Evolutionary conservation across 2,797 vertebrate genomes (phyloP).

Genomic region (Myotis pilosus): DNA sequence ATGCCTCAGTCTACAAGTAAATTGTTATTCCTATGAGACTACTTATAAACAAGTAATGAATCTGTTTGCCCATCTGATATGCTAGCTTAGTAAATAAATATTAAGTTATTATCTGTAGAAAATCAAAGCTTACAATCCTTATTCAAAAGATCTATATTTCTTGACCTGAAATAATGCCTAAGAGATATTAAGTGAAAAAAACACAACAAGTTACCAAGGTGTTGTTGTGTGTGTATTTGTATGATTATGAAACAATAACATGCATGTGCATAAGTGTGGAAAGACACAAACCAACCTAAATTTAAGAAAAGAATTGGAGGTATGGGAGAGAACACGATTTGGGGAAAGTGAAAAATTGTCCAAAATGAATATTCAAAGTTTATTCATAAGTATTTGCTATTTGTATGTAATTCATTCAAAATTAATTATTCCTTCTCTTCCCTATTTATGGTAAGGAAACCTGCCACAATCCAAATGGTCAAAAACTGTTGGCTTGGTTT

Average conservation of each 20-base stretch:
- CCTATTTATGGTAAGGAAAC: constrained; percentile 53
- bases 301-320: neutral
- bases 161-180: constrained; percentile 4
- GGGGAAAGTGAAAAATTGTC: constrained; percentile 45
- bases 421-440: constrained; percentile 45
- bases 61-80: neutral
- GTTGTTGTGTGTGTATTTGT: neutral
- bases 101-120: neutral
- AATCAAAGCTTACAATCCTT: constrained; percentile 31
- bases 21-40: neutral
- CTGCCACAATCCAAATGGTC: neutral
- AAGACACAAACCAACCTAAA: neutral
- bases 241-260: neutral
- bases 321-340: constrained; percentile 39
- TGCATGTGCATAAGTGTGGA: neutral
- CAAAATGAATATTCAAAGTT: constrained; percentile 48
- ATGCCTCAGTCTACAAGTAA: neutral
- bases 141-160: neutral
- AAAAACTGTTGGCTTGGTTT: constrained; percentile 15
- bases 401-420: constrained; percentile 59
- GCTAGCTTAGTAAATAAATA: constrained; percentile 9
- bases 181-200: constrained; percentile 4
- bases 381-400: constrained; percentile 33
- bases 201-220: neutral
- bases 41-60: neutral